Percentiles rank a stretch among this genome's conserved stretches.
Evolutionary conservation across 2,113 vertebrate genomes (phyloP).

Genomic region (Sinocyclocheilus grahami): DNA sequence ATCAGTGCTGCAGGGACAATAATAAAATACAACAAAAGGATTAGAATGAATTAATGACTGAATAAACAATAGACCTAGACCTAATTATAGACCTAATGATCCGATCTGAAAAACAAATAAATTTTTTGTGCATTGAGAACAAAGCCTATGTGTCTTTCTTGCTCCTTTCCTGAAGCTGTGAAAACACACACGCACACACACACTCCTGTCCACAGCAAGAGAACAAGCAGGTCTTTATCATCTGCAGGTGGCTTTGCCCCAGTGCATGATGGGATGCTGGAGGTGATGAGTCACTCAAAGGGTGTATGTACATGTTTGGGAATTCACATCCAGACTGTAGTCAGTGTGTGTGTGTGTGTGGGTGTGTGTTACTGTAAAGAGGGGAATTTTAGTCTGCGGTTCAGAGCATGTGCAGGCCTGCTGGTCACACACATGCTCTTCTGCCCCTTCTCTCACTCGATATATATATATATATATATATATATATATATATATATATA

Average conservation of each 20-base stretch:
- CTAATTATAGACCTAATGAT: too few relatives aligned
- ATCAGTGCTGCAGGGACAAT: too few relatives aligned
- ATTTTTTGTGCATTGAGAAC: not conserved
- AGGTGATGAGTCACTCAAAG: slow-evolving; percentile 57
- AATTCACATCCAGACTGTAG: slow-evolving; percentile 20
- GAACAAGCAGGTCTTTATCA: slow-evolving; percentile 63
- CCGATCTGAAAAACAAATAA: too few relatives aligned
- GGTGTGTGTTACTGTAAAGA: slow-evolving; percentile 28
- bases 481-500: too few relatives aligned
- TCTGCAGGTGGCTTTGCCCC: slow-evolving; percentile 50
- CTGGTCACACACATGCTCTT: slow-evolving; percentile 27
- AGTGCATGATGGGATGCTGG: slow-evolving; percentile 53
- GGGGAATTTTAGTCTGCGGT: slow-evolving; percentile 51
- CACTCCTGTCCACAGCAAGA: slow-evolving; percentile 18
- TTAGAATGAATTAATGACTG: too few relatives aligned
- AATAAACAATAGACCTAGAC: too few relatives aligned
- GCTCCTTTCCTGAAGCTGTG: not conserved
- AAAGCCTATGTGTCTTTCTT: not conserved
- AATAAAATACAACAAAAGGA: too few relatives aligned
- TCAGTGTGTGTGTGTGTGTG: slow-evolving; percentile 12
- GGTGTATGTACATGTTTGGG: slow-evolving; percentile 40
- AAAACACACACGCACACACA: not conserved
- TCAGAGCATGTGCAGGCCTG: slow-evolving; percentile 55
- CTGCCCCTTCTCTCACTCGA: not conserved
- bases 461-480: too few relatives aligned